A percentile compares a stretch with the other conserved stretches of the same genome.
These are phyloP conservation scores for Urocitellus parryii DNA, from an alignment of 2,113 vertebrate genomes.

Conservation along the genomic window DNA sequence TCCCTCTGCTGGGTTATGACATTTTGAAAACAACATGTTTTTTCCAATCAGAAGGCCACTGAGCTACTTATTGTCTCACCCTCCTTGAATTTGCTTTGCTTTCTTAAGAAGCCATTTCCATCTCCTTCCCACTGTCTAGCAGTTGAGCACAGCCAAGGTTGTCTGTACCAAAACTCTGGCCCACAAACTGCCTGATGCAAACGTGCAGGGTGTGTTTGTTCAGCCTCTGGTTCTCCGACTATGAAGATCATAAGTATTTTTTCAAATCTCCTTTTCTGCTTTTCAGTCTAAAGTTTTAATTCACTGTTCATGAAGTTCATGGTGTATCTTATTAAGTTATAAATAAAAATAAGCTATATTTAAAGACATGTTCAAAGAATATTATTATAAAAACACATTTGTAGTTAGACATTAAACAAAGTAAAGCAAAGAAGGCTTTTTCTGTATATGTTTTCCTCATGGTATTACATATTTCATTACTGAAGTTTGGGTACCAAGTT, in stretches of 20 bases:
- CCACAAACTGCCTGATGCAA: too few species aligned
- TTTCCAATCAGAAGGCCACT: background rate
- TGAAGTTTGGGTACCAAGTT: background rate
- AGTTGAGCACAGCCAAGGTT: too few species aligned
- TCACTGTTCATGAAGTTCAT: too few species aligned
- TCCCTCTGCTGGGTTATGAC: background rate
- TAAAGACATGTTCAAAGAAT: slow-evolving; percentile 50
- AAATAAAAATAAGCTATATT: too few species aligned
- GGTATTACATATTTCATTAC: slow-evolving; percentile 1
- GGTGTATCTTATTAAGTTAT: too few species aligned
- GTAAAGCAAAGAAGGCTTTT: too few species aligned
- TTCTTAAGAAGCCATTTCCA: background rate
- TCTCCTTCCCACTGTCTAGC: background rate
- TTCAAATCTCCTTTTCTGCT: too few species aligned
- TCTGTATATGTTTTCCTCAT: slow-evolving; percentile 5
- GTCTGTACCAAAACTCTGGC: too few species aligned
- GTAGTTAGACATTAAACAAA: slow-evolving; percentile 36
- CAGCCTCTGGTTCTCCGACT: too few species aligned
- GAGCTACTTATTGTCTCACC: background rate
- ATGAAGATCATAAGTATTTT: too few species aligned
- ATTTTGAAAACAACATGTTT: background rate
- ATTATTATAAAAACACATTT: slow-evolving; percentile 22
- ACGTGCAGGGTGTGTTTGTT: too few species aligned
- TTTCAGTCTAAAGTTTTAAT: too few species aligned
- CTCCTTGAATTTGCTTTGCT: background rate